These are phyloP conservation scores for Cricetomys ansorgei DNA, from an alignment of 2,113 vertebrate species.

Conservation along the genomic window DNA sequence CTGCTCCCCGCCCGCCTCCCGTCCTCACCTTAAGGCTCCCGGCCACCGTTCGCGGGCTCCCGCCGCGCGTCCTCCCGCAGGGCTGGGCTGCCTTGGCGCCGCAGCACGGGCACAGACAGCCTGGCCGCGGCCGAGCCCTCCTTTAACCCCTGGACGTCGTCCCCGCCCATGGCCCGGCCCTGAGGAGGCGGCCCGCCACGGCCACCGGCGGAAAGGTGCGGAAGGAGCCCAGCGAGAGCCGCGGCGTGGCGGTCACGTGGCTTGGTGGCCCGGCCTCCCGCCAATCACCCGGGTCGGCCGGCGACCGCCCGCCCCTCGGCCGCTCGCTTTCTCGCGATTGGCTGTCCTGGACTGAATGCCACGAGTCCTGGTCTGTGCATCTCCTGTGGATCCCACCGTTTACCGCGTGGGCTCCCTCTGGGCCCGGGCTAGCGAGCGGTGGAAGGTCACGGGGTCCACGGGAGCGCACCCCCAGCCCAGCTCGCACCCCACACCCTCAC, in stretches of 20 bases:
- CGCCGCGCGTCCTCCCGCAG: neutral
- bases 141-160: neutral
- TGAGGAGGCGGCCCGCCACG: neutral
- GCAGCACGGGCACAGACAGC: accelerated
- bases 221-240: accelerated
- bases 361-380: accelerated
- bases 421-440: accelerated
- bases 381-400: accelerated
- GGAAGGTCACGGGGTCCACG: too few species aligned
- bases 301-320: neutral
- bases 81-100: accelerated
- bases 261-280: neutral
- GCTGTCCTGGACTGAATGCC: neutral
- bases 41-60: neutral
- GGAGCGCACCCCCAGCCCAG: neutral
- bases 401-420: accelerated
- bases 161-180: slow-evolving; percentile 46
- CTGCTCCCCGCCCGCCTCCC: neutral
- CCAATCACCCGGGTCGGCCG: neutral
- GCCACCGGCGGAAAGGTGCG: accelerated
- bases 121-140: accelerated
- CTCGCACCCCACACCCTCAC: neutral
- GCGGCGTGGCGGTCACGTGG: neutral
- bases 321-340: slow-evolving; percentile 28
- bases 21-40: slow-evolving; percentile 26